Base-by-base conservation (phyloP, 2,888 invertebrate genomes). In the Plebejus argus region DNA sequence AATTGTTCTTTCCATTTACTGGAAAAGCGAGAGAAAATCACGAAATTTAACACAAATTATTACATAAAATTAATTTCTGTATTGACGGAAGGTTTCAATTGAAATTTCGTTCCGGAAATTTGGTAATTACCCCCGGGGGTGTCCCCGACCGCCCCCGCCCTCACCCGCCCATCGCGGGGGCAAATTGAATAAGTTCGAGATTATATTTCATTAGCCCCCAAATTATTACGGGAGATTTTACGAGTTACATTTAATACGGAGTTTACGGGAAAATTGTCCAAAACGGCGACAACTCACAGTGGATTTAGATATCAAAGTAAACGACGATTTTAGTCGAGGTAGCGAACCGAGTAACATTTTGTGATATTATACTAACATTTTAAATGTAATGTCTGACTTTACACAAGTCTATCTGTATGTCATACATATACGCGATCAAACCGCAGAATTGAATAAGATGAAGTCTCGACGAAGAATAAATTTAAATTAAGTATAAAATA, bases 111-210 rank as follows among this genome's bases (percentile, higher is more conserved):
- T 18, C 66, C 66, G 66, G 66, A 66, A 72, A 72, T 72, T 72
- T 39, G 20, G 72, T 72, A 72, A 45, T 72, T 49, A 74, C 20
- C 49, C 49, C 74, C 28, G 23, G 28, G 74, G 53, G 53, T 53
- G 3, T 71, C 3, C 39, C 39, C 39, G 45, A 0, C 71, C 39
- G 18, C 23, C 20, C 71, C 23, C 61, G 23, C 49, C 10, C 39
- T 10, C 39, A 2, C 8, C 28, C 74, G 5, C 74, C 53, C 23
- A 12, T 4, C 28, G 49, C 49, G 49, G 71, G 71, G 12, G 45
- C 12, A 74, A 74, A 74, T 74, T 74, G 74, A 74, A 74, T 74
- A 74, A 74, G 49, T 74, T 74, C 18, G 15, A 53, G 49, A 49
- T 74, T 53, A 74, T 28, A 49, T 49, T 74, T 74, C 53, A 74